Evolutionary conservation across 2,888 invertebrate species (phyloP).

Genomic region (Apamea anceps): DNA sequence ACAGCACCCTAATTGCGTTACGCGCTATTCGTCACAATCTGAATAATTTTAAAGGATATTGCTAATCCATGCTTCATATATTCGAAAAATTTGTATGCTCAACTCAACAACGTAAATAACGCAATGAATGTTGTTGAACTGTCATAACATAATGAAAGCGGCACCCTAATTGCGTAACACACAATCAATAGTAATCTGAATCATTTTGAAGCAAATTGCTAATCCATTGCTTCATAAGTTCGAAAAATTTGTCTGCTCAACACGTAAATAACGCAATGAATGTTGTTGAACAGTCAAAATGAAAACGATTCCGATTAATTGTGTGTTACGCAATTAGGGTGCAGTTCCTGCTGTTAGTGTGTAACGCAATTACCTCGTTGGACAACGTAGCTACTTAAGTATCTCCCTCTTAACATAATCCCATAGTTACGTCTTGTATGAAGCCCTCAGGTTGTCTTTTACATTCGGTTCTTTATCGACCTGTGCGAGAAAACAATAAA

Average conservation of each 20-base stretch:
- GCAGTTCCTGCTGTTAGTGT: not conserved
- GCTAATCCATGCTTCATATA: not conserved
- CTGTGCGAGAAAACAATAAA: not conserved
- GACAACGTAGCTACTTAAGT: not conserved
- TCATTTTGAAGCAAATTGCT: too few relatives aligned
- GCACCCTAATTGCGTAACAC: too few relatives aligned
- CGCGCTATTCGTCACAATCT: not conserved
- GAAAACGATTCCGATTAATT: too few relatives aligned
- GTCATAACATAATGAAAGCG: too few relatives aligned
- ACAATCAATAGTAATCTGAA: too few relatives aligned
- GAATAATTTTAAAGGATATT: not conserved
- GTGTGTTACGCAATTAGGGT: too few relatives aligned
- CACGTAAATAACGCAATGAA: too few relatives aligned
- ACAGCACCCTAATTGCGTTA: not conserved
- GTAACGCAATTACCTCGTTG: not conserved
- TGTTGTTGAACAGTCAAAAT: too few relatives aligned
- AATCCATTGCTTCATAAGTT: too few relatives aligned
- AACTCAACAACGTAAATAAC: not conserved
- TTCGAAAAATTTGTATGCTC: not conserved
- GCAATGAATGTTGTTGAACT: not conserved
- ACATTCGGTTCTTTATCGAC: not conserved
- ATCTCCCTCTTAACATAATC: not conserved
- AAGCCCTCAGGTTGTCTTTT: not conserved
- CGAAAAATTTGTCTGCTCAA: too few relatives aligned
- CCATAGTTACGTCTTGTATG: not conserved